Evolutionary conservation across 2,888 invertebrate genomes (phyloP).

Genomic region (Caenorhabditis sinica): DNA sequence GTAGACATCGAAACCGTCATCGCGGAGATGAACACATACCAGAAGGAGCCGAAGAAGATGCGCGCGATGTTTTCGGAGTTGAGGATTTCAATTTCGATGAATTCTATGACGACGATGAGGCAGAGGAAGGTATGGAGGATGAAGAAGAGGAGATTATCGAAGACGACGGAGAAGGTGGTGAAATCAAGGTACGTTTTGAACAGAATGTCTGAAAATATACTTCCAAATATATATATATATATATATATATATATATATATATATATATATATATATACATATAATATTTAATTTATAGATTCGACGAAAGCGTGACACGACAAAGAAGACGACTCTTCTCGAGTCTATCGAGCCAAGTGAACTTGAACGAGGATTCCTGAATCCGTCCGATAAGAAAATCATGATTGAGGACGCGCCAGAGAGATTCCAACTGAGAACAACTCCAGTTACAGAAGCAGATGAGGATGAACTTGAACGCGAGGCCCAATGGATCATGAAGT

Average conservation of each 20-base stretch:
- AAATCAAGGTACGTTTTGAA: too few relatives aligned
- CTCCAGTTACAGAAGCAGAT: constrained; percentile 80
- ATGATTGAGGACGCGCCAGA: constrained; percentile 86
- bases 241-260: too few relatives aligned
- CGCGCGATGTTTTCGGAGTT: constrained; percentile 99
- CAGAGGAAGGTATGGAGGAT: constrained; percentile 74
- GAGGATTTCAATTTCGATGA: constrained; percentile 89
- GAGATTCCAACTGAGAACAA: constrained; percentile 77
- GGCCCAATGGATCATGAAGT: constrained; percentile 97
- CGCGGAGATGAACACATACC: constrained; percentile 64
- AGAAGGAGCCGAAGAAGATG: constrained; percentile 87
- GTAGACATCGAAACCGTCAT: constrained; percentile 56
- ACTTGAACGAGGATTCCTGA: constrained; percentile 95
- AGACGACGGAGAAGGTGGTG: constrained; percentile 82
- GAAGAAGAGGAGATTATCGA: constrained; percentile 83
- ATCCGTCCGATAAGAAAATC: constrained; percentile 93
- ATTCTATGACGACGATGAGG: constrained; percentile 84
- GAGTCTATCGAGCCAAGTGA: constrained; percentile 92
- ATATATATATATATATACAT: too few relatives aligned
- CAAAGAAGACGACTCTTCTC: constrained; percentile 75
- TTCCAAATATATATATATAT: background rate
- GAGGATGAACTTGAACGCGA: constrained; percentile 92
- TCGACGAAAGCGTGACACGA: constrained; percentile 61
- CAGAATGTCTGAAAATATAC: background rate
- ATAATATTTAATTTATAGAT: constrained; percentile 68